Evolutionary conservation across 2,797 vertebrate genomes (phyloP).

Genomic region (Gorsachius magnificus): DNA sequence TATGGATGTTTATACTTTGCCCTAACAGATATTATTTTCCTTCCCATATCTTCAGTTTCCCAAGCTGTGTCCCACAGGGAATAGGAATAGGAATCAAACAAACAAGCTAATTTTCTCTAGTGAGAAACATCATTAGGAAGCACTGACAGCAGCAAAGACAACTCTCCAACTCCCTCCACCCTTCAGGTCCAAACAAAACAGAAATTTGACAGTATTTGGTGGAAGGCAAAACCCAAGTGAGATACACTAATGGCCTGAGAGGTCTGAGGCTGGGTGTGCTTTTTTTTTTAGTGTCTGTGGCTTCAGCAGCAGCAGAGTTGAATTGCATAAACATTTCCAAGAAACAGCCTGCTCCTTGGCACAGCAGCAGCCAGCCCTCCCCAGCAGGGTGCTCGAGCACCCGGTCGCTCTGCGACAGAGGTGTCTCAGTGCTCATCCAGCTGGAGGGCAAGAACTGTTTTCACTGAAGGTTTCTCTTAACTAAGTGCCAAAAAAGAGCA

Average conservation of each 20-base stretch:
- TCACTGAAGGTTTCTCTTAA: not conserved
- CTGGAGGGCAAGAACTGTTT: not conserved
- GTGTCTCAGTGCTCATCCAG: not conserved
- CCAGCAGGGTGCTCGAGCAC: not conserved
- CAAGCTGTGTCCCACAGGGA: slow-evolving; percentile 17
- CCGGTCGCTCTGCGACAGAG: not conserved
- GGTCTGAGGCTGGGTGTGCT: not conserved
- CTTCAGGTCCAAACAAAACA: slow-evolving; percentile 19
- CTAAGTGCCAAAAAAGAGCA: not conserved
- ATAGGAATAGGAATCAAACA: slow-evolving; percentile 9
- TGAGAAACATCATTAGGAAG: slow-evolving; percentile 32
- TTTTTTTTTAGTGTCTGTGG: not conserved
- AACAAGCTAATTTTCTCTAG: slow-evolving; percentile 39
- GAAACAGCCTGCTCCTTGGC: slow-evolving; percentile 15
- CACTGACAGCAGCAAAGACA: slow-evolving; percentile 23
- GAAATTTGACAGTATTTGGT: slow-evolving; percentile 1
- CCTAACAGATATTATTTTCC: not conserved
- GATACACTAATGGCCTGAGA: not conserved
- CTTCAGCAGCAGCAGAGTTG: not conserved
- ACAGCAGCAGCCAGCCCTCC: not conserved
- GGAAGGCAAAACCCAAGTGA: not conserved
- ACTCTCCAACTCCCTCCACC: slow-evolving; percentile 4
- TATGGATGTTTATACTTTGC: slow-evolving; percentile 3
- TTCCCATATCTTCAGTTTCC: slow-evolving; percentile 35
- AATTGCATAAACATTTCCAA: slow-evolving; percentile 41